phyloP scores from a whole-genome alignment of 1,140 invertebrate species.

The Anoplolepis gracilipes region DNA sequence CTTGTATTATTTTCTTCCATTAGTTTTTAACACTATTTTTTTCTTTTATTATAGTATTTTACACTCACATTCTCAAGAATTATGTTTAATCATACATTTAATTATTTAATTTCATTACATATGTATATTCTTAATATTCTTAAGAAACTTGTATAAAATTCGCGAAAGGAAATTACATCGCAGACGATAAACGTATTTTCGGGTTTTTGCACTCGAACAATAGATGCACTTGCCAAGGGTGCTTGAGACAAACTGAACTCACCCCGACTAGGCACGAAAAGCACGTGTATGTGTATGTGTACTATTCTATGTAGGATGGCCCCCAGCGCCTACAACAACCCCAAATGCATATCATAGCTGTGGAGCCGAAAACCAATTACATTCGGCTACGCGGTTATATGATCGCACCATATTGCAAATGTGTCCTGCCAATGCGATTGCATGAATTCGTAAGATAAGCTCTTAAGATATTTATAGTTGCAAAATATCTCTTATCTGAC shows the following conservation, averaged over 20 bases:
- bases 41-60: not conserved
- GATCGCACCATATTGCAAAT: constrained; percentile 79
- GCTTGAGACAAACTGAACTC: constrained; percentile 80
- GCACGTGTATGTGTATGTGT: constrained; percentile 56
- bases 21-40: not conserved
- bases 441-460: constrained; percentile 70
- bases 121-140: not conserved
- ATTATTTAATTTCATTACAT: not conserved
- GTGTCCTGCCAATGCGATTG: constrained; percentile 72
- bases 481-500: constrained; percentile 1
- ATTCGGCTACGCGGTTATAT: constrained; percentile 78
- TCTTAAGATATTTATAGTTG: constrained; percentile 23
- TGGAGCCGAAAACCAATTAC: constrained; percentile 84
- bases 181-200: constrained; percentile 79
- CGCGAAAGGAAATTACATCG: constrained; percentile 55
- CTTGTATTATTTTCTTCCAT: not conserved
- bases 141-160: not conserved
- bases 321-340: constrained; percentile 68
- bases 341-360: constrained; percentile 78
- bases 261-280: constrained; percentile 67
- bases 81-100: not conserved
- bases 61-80: not conserved
- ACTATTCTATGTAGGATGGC: constrained; percentile 32
- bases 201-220: constrained; percentile 80
- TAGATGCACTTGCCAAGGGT: constrained; percentile 82